Evolutionary conservation across 2,797 vertebrate species (phyloP), one percentile per base, ranked within the genome.

Genomic region (Antennarius maculatus): DNA sequence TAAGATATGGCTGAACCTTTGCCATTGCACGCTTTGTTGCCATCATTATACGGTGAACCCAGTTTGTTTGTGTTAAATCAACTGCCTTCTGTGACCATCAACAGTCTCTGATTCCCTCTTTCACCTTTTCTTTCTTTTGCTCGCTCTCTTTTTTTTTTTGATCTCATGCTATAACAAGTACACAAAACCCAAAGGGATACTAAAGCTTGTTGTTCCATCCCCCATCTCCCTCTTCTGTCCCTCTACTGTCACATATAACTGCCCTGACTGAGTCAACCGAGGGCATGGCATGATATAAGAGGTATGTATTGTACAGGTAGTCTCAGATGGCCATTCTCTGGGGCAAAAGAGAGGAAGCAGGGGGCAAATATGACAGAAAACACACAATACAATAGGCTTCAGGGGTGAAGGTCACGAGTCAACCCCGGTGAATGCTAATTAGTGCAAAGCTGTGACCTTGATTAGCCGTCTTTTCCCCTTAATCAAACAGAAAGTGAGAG

Each of bases 161-260:
- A 89, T 91, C 88, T 89, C 77, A 75, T 82, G 86, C 86, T 92
- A 91, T 92, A 92, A 92, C 87, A 85, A 91, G 90, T 88, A 81
- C 81, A 83, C 77, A 83, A 86, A 88, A 77, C 84, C 88, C 88
- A 80, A 82, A 76, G 80, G 87, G 89, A 89, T 79, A 81, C 79
- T 85, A 78, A 84, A 68, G 67, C 86, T 83, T 42, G 29, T 75
- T 66, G 79, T 83, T 77, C 61, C 51, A 0, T 43, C 34, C 37
- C 50, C 54, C 18, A 47, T 78, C 74, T 54, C 31, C 66, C 67
- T 53, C 41, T 68, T 53, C 63, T 54, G 59, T 60, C 28, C 54
- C 55, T 80, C 69, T 39, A 48, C 82, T 1, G 88, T 91, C 89
- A 91, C 86, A 84, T 86, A 81, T 83, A 85, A 91, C 77, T 87